Evolutionary conservation across 2,113 vertebrate genomes (phyloP), one percentile per base, ranked within the genome.

Genomic region (Rhea americana): DNA sequence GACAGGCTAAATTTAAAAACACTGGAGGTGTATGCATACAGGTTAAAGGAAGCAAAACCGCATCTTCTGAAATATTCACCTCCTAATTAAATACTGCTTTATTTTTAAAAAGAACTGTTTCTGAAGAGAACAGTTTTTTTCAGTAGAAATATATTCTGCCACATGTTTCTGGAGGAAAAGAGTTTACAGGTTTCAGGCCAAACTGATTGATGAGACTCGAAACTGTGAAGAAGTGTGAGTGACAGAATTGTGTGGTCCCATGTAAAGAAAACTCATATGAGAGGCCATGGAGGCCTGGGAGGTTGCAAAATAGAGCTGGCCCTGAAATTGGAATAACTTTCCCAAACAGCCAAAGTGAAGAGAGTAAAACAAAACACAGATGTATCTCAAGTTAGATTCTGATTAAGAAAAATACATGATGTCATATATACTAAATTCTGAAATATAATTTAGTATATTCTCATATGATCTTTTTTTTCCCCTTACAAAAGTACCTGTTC

Each of bases 391-490:
- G 28, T 50, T 37, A 35, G n/a, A 39, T 30, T 22, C 6, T 58
- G 35, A 45, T 68, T 30, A 74, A 72, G 45, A 87, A 62, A 80
- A 70, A 41, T 53, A 12, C 7, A 12, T 58, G 2, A 30, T 66
- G 9, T 37, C 2, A 11, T 59, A 2, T 2, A 6, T 8, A 20
- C 75, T 76, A 30, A 0, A 0, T 62, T 41, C 30, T 50, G 15
- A 91, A 73, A 47, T 28, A 24, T 11, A 63, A 63, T n/a, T 81
- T 7, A 32, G 7, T 41, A 25, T 43, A 48, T 28, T 15, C 25
- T 80, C 43, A 41, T 37, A 18, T 75, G 4, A 13, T 72, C 0
- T 9, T 58, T 45, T 84, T 47, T 67, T 35, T 80, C 35, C 12
- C 18, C 6, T 1, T 66, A 7, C 35, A 15, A 30, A 81, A 45